phyloP scores from a whole-genome alignment of 2,888 invertebrate species.

The Aphodius sticticus region DNA sequence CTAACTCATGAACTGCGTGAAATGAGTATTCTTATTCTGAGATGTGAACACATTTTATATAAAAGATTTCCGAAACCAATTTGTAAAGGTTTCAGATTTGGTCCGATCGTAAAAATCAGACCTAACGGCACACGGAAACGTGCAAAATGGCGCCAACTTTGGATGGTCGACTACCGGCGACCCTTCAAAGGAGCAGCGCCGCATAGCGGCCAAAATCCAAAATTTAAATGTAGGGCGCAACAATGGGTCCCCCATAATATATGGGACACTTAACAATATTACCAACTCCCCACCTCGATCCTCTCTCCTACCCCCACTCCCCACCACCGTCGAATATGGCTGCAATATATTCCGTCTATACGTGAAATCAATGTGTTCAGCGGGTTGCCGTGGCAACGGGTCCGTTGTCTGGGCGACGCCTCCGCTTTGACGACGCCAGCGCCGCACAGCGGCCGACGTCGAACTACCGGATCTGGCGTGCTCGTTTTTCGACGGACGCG shows the following conservation, averaged over 20 bases:
- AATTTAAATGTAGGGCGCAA: constrained; percentile 52
- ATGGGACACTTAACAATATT: constrained; percentile 58
- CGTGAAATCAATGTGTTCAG: constrained; percentile 62
- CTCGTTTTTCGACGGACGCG: constrained; percentile 12
- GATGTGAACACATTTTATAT: background rate
- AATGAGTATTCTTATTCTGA: background rate
- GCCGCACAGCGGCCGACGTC: constrained; percentile 40
- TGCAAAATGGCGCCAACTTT: background rate
- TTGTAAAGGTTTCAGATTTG: background rate
- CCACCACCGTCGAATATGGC: constrained; percentile 50
- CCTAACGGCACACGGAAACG: background rate
- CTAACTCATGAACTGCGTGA: no score
- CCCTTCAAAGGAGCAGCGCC: no score
- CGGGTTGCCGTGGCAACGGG: constrained; percentile 52
- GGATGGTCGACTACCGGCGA: no score
- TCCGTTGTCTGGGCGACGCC: constrained; percentile 47
- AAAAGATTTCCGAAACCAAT: background rate
- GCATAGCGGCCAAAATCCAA: constrained; percentile 40
- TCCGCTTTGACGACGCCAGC: constrained; percentile 37
- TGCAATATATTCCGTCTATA: constrained; percentile 61
- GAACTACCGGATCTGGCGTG: constrained; percentile 13
- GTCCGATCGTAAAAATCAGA: background rate
- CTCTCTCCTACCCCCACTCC: constrained; percentile 32
- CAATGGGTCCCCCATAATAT: constrained; percentile 54
- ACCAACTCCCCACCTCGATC: constrained; percentile 44